Conservation (phyloP, 2,888 invertebrate genomes). For the Drosophila rellima region DNA sequence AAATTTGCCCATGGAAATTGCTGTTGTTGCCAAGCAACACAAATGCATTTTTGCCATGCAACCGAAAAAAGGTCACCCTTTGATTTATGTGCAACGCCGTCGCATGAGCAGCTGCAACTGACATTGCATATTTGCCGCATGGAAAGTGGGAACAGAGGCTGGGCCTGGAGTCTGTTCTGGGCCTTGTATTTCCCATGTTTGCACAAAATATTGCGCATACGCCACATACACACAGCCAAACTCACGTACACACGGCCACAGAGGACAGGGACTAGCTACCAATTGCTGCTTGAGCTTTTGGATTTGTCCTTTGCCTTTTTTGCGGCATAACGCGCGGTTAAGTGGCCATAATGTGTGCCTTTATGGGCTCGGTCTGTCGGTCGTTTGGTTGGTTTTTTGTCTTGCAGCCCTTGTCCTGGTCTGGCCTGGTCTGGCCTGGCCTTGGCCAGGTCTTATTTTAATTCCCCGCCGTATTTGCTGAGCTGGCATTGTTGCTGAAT, state of each 20-base stretch:
- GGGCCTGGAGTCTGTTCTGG: constrained; percentile 10
- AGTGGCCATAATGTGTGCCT: constrained; percentile 82
- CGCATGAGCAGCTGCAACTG: constrained; percentile 70
- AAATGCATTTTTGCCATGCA: constrained; percentile 39
- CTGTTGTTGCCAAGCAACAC: constrained; percentile 23
- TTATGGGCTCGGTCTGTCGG: constrained; percentile 57
- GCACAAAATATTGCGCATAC: constrained; percentile 80
- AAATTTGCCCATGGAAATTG: constrained; percentile 49
- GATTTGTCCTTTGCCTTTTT: constrained; percentile 76
- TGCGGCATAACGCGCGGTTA: constrained; percentile 83
- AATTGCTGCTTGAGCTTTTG: constrained; percentile 58
- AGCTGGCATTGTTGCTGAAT: constrained; percentile 78
- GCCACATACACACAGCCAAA: constrained; percentile 40
- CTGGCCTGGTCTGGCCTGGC: not conserved
- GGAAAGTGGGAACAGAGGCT: not conserved
- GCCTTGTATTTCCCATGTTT: constrained; percentile 65
- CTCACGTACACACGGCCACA: not conserved
- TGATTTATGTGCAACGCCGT: constrained; percentile 69
- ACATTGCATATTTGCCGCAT: constrained; percentile 67
- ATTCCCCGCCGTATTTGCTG: constrained; percentile 76
- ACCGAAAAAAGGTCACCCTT: constrained; percentile 27
- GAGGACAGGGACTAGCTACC: constrained; percentile 5
- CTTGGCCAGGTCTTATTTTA: constrained; percentile 61
- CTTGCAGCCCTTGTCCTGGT: not conserved
- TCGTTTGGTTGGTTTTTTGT: not conserved